These are phyloP conservation scores for Astatoreochromis straeleni DNA, from an alignment of 2,113 vertebrate genomes.

Conservation along the genomic window DNA sequence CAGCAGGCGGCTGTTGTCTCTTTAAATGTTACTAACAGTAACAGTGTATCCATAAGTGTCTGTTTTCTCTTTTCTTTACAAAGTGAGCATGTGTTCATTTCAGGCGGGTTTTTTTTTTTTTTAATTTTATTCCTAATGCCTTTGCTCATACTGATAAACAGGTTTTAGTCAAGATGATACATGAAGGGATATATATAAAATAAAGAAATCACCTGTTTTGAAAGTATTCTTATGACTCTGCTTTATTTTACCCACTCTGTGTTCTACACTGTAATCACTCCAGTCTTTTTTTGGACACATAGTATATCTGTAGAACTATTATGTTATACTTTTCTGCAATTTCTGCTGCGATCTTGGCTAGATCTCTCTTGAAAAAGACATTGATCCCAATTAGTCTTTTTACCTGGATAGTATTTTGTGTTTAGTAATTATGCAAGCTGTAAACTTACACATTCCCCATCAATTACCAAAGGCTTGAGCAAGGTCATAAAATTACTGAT, in stretches of 20 bases:
- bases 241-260: background rate
- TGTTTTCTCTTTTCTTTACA: background rate
- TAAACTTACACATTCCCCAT: background rate
- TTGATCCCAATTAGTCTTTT: background rate
- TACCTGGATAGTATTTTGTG: background rate
- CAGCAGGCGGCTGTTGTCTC: background rate
- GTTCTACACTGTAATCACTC: background rate
- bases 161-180: background rate
- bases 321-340: background rate
- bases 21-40: background rate
- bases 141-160: background rate
- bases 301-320: background rate
- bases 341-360: background rate
- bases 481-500: background rate
- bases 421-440: background rate
- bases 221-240: background rate
- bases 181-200: background rate
- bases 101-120: accelerated
- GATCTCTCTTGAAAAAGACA: background rate
- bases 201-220: background rate
- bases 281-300: background rate
- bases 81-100: background rate
- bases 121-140: background rate
- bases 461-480: background rate
- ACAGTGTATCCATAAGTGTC: background rate